Base-by-base conservation (phyloP, 2,797 vertebrate species). In the Trachurus trachurus region DNA sequence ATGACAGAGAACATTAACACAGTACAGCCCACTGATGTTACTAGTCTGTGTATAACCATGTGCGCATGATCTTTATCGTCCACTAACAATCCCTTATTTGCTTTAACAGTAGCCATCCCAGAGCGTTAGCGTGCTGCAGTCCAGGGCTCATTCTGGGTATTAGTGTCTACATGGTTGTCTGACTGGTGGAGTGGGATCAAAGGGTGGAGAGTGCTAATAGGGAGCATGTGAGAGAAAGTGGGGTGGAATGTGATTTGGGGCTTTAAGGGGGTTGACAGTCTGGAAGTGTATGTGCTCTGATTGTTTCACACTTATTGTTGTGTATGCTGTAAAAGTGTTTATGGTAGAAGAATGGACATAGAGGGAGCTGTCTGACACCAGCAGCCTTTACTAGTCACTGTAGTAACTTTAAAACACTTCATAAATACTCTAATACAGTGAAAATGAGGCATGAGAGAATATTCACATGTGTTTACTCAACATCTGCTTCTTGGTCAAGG, bases 151-250 rank as follows among this genome's bases (percentile, higher is more conserved):
- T 83, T 82, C 66, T 4, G 69, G 72, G 84, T 54, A 87, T 93
- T 86, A 89, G 79, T 78, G 83, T 91, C 85, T 52, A 76, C 62
- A 67, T 17, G 84, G 85, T 64, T 80, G 78, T 75, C 78, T 63
- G 6, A 61, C 29, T 74, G 44, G 58, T 34, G 76, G 76, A 74
- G 67, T 16, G 5, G 50, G 79, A 90, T 91, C 83, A 91, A 88
- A 91, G 83, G 58, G 40, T 9, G 61, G 16, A 19, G 34, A 60
- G 74, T 66, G 81, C 68, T 92, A 93, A 91, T 81, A 62, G 57
- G 85, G 66, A 88, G 77, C 89, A 87, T 88, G 86, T 90, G 92
- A 89, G 73, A 66, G 31, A 75, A 61, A 71, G 76, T 45, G 65
- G 50, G 56, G 66, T 66, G 80, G 66, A 84, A 88, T 69, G 78